Conservation (phyloP, 2,113 vertebrate species). For the Clarias gariepinus region DNA sequence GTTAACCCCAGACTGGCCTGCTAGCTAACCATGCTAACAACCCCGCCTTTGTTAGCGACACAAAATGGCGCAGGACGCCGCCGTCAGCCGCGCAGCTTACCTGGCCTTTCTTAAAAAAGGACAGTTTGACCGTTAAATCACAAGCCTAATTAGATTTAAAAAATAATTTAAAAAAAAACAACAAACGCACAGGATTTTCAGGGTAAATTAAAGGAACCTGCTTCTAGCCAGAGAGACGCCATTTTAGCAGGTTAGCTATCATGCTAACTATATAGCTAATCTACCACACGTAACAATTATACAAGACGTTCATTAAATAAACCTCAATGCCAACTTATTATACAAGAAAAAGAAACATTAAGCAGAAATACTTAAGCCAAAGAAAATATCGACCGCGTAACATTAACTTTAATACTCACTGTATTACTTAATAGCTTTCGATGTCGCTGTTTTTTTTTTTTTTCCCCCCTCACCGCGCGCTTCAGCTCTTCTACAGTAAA, state of each 20-base stretch:
- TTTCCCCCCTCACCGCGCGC: background rate
- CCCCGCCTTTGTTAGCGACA: conserved; percentile 32
- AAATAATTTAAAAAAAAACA: too few species aligned
- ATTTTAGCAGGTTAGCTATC: background rate
- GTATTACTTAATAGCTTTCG: background rate
- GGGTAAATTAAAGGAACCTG: fast-evolving
- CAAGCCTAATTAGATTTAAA: background rate
- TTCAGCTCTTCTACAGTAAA: background rate
- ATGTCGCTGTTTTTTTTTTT: too few species aligned
- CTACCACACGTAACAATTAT: background rate
- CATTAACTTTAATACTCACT: background rate
- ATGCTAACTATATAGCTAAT: background rate
- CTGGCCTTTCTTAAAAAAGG: background rate
- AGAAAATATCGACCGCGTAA: too few species aligned
- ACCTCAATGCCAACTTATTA: background rate
- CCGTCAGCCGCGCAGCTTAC: background rate
- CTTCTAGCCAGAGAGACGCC: background rate
- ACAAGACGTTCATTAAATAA: background rate
- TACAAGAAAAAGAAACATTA: background rate
- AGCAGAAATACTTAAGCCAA: background rate
- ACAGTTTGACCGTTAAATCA: background rate
- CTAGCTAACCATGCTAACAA: background rate
- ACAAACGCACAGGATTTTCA: too few species aligned
- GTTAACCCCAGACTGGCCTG: too few species aligned
- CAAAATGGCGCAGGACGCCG: conserved; percentile 37